Evolutionary conservation across 1,140 invertebrate species (phyloP), one percentile per base, ranked within the genome.

Genomic region (Eumaeus atala): DNA sequence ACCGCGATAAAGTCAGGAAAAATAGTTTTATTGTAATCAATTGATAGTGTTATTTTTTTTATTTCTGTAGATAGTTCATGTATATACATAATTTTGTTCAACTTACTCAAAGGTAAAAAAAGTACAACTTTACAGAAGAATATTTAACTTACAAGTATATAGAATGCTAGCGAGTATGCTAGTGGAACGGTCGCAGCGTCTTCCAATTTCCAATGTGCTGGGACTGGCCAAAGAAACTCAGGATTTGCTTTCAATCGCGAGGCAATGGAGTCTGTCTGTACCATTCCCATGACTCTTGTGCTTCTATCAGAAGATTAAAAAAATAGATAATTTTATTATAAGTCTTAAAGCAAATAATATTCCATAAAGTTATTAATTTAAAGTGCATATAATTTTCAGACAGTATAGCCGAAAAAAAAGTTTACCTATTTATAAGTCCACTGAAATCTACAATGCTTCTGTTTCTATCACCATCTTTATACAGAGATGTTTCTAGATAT

Each of bases 131-230:
- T 55, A 48, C 2, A 14, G 54, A 21, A 5, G 2, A 40, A 28
- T 56, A 37, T 34, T 9, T 37, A 59, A 48, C 59, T 67, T 59
- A 79, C 75, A 44, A 95, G 12, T 90, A 92, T 52, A 89, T 91
- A 77, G 34, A 68, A 82, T 2, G 75, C 76, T 9, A 72, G 34
- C 7, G 61, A 55, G 48, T 74, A 81, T 0, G 74, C 62, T n/a
- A 81, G 40, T 2, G 95, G 94, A 1, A 96, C 89, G 0, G 93
- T 94, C 0, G 93, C 92, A 6, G 94, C 95, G 17, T 95, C 92
- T 70, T 92, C 91, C 3, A 96, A 64, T 0, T 78, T 89, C 94
- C 94, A 95, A n/a, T 87, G 59, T 0, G 92, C 84, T 1, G 95
- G 95, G 10, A 96, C 85, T 0, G 90, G 72, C 93, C 93, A 95